These are phyloP conservation scores for Caenorhabditis sp. DNA, from an alignment of 2,888 invertebrate species.

Conservation along the genomic window DNA sequence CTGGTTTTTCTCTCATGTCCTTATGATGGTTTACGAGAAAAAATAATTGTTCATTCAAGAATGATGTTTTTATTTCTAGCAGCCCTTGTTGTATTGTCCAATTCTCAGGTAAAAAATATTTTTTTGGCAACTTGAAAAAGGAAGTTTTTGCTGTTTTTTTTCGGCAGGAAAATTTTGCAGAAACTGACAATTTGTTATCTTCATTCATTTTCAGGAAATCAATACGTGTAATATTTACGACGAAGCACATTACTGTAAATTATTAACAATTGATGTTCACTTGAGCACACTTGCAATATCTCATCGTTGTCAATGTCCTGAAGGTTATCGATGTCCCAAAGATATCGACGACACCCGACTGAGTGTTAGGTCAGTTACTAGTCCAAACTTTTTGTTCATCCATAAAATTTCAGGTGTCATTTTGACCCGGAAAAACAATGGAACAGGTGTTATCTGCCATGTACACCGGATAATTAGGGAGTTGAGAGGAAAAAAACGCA, in stretches of 20 bases:
- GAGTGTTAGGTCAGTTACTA: slow-evolving; percentile 10
- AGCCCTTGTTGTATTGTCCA: too few species aligned
- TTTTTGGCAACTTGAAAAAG: too few species aligned
- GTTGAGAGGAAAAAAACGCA: too few species aligned
- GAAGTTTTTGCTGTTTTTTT: too few species aligned
- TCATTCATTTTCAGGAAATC: not conserved
- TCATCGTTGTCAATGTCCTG: slow-evolving; percentile 25
- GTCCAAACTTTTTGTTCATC: not conserved
- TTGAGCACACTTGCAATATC: slow-evolving; percentile 23
- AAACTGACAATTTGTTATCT: too few species aligned
- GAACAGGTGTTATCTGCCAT: slow-evolving; percentile 29
- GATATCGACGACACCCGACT: slow-evolving; percentile 29
- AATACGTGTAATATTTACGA: slow-evolving; percentile 19
- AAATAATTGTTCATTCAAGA: too few species aligned
- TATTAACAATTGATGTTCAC: slow-evolving; percentile 16
- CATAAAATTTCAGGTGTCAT: slow-evolving; percentile 15
- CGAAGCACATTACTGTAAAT: slow-evolving; percentile 35
- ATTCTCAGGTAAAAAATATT: too few species aligned
- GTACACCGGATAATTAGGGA: slow-evolving; percentile 11
- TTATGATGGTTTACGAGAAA: too few species aligned
- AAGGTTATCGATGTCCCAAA: slow-evolving; percentile 16
- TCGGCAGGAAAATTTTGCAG: too few species aligned
- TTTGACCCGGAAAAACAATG: slow-evolving; percentile 18
- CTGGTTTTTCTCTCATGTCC: too few species aligned
- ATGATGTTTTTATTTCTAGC: too few species aligned